Evolutionary conservation across 2,888 invertebrate species (phyloP), one percentile per base, ranked within the genome.

Genomic region (Troides helena): DNA sequence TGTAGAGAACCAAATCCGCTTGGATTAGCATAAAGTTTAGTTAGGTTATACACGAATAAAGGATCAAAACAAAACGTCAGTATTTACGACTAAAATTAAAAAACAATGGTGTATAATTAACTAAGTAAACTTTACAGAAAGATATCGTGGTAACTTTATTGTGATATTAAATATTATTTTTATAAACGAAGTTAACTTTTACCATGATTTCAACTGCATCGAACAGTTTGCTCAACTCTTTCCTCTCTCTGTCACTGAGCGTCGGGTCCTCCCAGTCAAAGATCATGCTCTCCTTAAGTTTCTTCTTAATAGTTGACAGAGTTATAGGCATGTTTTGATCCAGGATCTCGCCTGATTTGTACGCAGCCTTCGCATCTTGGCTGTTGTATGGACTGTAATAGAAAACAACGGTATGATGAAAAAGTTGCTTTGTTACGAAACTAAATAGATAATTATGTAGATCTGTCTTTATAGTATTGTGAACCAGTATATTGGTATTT

Each of bases 131-230:
- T 39, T 39, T 36, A 36, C 8, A 8, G 8, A 36, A 8, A 36
- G 36, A 8, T 36, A 21, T 21, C 39, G 10, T 39, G 39, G 39
- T 39, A 39, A 10, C 39, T 8, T 39, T 7, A 8, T 39, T 39
- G 7, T 39, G 10, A 39, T 6, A 39, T 39, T 8, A 10, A 39
- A 39, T 1, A 39, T 10, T 39, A 39, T 39, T 39, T 39, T 39
- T 10, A 39, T 39, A 39, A 39, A 39, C 10, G 39, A 39, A 10
- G 7, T 39, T 39, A 10, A 1, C 39, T 7, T 21, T 23, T 67
- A 91, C 92, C 89, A 89, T 89, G 68, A 91, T 86, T 69, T 90
- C 87, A 2, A 92, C 81, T 10, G 87, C 84, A 1, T 88, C 87
- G 39, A 86, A 90, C 59, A 92, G 71, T 68, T 87, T 89, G 7